Percentiles rank a stretch among this genome's conserved stretches.
phyloP scores from a whole-genome alignment of 1,140 invertebrate species.

The Nasonia giraulti region DNA sequence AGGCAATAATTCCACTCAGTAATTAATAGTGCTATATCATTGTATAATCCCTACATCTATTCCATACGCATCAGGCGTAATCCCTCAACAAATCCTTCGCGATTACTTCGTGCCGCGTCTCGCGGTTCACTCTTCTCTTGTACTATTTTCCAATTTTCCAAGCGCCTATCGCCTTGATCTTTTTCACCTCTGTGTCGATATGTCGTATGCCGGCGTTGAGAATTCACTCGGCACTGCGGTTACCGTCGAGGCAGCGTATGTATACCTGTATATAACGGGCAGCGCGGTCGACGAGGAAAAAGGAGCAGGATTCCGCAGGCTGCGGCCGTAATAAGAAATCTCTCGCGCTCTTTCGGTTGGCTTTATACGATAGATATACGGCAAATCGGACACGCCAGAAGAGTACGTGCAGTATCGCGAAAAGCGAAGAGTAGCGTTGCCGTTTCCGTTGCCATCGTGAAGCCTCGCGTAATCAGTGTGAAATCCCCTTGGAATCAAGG shows the following conservation, averaged over 20 bases:
- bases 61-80: neutral
- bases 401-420: conserved; percentile 35
- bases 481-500: conserved; percentile 49
- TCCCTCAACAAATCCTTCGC: conserved; percentile 10
- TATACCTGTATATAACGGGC: neutral
- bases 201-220: neutral
- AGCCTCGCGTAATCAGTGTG: conserved; percentile 50
- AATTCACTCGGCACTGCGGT: conserved; percentile 27
- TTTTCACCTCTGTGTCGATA: neutral
- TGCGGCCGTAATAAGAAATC: conserved; percentile 31
- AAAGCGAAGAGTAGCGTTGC: conserved; percentile 8
- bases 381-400: neutral
- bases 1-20: neutral
- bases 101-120: neutral
- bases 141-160: conserved; percentile 39
- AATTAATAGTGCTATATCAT: neutral
- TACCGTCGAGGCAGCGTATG: neutral
- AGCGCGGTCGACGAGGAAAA: conserved; percentile 20
- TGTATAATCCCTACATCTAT: neutral
- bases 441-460: conserved; percentile 2
- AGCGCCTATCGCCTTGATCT: neutral
- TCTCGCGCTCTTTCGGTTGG: neutral
- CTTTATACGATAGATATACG: conserved; percentile 27
- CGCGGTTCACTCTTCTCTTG: neutral
- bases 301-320: conserved; percentile 3